phyloP scores from a whole-genome alignment of 1,140 invertebrate genomes.

The Tenebrio molitor region DNA sequence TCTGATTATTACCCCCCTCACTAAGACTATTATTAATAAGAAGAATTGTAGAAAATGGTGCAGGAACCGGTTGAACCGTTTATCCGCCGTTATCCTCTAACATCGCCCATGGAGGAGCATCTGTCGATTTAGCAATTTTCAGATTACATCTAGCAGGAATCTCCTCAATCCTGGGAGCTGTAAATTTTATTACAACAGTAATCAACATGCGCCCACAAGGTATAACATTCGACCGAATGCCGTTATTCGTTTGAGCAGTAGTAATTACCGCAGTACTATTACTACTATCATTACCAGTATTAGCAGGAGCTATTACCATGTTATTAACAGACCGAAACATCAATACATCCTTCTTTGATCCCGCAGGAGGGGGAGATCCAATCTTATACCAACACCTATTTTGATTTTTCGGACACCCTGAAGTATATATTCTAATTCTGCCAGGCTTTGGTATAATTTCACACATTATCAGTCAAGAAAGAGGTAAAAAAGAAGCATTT shows the following conservation, averaged over 20 bases:
- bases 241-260: constrained; percentile 77
- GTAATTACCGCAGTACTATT: constrained; percentile 76
- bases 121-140: constrained; percentile 79
- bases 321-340: constrained; percentile 78
- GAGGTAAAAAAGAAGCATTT: constrained; percentile 73
- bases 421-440: constrained; percentile 83
- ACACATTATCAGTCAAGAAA: constrained; percentile 74
- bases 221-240: constrained; percentile 69
- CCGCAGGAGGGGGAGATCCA: constrained; percentile 76
- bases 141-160: constrained; percentile 76
- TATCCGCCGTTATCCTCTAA: constrained; percentile 76
- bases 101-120: constrained; percentile 71
- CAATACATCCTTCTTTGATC: constrained; percentile 80
- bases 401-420: constrained; percentile 84
- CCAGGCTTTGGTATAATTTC: constrained; percentile 77
- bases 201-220: constrained; percentile 71
- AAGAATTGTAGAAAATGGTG: constrained; percentile 72
- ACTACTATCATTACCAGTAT: constrained; percentile 76
- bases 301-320: constrained; percentile 80
- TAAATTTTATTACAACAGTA: constrained; percentile 77
- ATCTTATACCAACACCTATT: constrained; percentile 84
- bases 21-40: constrained; percentile 73
- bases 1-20: constrained; percentile 78
- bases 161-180: constrained; percentile 76
- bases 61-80: constrained; percentile 77